These are phyloP conservation scores for Dendrocincla tyrannina DNA, from an alignment of 2,797 vertebrate genomes.

Conservation along the genomic window DNA sequence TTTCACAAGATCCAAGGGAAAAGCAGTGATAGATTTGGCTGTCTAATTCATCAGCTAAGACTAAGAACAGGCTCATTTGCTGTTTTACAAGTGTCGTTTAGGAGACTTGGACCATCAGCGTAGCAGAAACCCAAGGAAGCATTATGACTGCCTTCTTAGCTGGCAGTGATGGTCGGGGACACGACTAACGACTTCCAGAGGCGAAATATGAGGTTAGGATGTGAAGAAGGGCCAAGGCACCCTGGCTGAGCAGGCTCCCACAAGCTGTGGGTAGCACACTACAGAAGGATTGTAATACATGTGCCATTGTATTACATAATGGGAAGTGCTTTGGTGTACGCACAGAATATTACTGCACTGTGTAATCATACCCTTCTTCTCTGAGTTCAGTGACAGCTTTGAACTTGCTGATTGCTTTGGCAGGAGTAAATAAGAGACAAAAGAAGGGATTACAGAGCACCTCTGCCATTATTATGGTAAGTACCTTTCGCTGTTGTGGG, in stretches of 20 bases:
- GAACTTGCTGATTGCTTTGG: constrained; percentile 35
- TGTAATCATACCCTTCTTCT: constrained; percentile 10
- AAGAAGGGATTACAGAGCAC: neutral
- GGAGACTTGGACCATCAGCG: neutral
- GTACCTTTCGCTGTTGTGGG: neutral
- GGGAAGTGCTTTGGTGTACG: constrained; percentile 18
- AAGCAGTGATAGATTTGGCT: constrained; percentile 1
- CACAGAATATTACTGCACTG: neutral
- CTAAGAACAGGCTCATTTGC: neutral
- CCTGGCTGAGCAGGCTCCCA: neutral
- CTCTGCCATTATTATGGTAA: neutral
- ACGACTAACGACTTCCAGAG: neutral
- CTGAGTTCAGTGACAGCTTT: constrained; percentile 13
- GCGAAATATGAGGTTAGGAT: neutral
- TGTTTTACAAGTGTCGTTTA: neutral
- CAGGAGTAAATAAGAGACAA: neutral
- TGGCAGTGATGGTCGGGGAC: neutral
- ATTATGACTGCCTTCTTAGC: neutral
- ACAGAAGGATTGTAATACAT: neutral
- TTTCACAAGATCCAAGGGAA: constrained; percentile 40
- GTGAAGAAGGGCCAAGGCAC: constrained; percentile 1
- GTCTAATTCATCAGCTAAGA: constrained; percentile 1
- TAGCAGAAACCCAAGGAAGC: neutral
- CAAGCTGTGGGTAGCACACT: neutral
- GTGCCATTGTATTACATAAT: neutral